Conservation (phyloP, 1,140 invertebrate genomes). For the Rhopalosiphum maidis region DNA sequence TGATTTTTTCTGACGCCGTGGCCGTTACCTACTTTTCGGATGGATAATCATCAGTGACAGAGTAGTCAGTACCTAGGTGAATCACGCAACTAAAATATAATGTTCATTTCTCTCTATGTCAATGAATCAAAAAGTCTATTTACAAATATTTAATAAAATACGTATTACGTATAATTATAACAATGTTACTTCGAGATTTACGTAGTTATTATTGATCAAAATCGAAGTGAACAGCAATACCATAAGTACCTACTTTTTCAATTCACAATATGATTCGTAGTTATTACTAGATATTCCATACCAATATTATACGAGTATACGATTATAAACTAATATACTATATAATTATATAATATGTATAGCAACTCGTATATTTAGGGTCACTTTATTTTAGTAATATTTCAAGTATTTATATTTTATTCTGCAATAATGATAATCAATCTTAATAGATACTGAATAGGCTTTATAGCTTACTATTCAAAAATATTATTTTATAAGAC, state of each 20-base stretch:
- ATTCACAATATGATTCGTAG: background rate
- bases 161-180: background rate
- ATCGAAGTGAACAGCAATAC: background rate
- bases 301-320: too few species aligned
- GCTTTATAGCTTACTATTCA: too few species aligned
- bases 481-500: too few species aligned
- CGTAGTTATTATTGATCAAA: background rate
- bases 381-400: background rate
- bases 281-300: background rate
- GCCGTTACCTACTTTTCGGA: constrained; percentile 1
- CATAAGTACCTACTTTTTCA: background rate
- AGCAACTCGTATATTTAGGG: too few species aligned
- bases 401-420: too few species aligned
- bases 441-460: too few species aligned
- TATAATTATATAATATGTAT: background rate
- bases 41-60: background rate
- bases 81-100: background rate
- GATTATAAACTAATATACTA: too few species aligned
- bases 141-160: background rate
- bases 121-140: background rate
- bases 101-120: background rate
- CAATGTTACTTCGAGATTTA: background rate
- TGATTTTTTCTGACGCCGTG: background rate
- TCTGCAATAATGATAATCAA: too few species aligned
- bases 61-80: background rate